Percentiles rank a stretch among this genome's conserved stretches.
phyloP scores from a whole-genome alignment of 2,888 invertebrate genomes.

The Polyommatus icarus region DNA sequence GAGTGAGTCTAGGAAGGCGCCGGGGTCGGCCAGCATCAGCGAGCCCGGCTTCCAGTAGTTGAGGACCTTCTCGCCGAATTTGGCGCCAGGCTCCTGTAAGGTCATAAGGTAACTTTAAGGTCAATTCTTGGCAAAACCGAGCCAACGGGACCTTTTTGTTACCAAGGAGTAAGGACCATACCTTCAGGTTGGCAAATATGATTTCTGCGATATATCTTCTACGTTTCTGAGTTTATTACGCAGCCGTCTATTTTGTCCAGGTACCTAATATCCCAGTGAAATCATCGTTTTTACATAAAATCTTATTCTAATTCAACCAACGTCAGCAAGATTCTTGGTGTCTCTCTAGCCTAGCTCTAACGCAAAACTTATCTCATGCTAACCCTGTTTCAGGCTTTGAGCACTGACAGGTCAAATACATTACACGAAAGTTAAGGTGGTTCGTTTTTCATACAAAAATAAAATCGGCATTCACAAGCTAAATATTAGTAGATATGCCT shows the following conservation, averaged over 20 bases:
- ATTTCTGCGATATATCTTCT: no score
- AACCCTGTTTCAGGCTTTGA: neutral
- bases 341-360: neutral
- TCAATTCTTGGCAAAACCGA: neutral
- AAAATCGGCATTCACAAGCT: no score
- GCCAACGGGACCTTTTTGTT: no score
- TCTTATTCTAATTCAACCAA: no score
- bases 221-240: no score
- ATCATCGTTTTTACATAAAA: no score
- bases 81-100: constrained; percentile 79
- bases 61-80: constrained; percentile 88
- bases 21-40: constrained; percentile 89
- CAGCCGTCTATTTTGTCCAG: no score
- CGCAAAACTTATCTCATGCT: neutral
- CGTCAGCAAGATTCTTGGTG: neutral
- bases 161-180: no score
- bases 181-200: no score
- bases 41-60: constrained; percentile 96
- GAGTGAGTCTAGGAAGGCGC: constrained; percentile 89
- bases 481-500: no score
- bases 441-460: no score
- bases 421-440: neutral
- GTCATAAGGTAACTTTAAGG: neutral
- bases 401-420: neutral
- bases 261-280: no score